phyloP scores from a whole-genome alignment of 2,888 invertebrate genomes.

The Arrhopalites spinosus region DNA sequence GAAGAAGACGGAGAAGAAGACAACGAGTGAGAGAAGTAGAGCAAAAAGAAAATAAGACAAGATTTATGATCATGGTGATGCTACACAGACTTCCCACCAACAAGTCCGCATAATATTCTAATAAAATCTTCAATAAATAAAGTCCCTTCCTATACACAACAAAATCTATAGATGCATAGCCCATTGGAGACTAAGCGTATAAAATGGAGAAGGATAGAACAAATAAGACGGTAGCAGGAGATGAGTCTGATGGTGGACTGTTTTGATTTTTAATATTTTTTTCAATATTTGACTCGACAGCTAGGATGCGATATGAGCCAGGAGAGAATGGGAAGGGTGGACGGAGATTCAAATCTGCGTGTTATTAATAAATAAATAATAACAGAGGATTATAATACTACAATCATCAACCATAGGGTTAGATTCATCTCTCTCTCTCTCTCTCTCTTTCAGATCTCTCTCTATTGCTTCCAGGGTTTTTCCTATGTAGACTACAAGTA shows the following conservation, averaged over 20 bases:
- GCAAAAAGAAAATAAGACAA: not conserved
- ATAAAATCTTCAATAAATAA: conserved; percentile 7
- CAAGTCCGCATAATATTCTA: not conserved
- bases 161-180: not conserved
- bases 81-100: not conserved
- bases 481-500: too few species aligned
- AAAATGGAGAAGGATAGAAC: not conserved
- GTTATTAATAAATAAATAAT: too few species aligned
- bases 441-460: not conserved
- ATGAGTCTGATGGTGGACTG: not conserved
- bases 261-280: not conserved
- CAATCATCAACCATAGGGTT: too few species aligned
- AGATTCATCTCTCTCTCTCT: not conserved
- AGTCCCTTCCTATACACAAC: not conserved
- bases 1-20: too few species aligned
- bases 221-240: not conserved
- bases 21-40: not conserved
- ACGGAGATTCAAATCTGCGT: too few species aligned
- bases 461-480: not conserved
- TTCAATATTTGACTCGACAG: conserved; percentile 9
- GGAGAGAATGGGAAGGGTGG: not conserved
- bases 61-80: conserved; percentile 6
- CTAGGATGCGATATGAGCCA: not conserved
- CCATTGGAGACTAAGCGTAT: not conserved
- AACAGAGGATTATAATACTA: too few species aligned